These are phyloP conservation scores for Parnassius smintheus DNA, from an alignment of 2,888 invertebrate species.

Conservation along the genomic window DNA sequence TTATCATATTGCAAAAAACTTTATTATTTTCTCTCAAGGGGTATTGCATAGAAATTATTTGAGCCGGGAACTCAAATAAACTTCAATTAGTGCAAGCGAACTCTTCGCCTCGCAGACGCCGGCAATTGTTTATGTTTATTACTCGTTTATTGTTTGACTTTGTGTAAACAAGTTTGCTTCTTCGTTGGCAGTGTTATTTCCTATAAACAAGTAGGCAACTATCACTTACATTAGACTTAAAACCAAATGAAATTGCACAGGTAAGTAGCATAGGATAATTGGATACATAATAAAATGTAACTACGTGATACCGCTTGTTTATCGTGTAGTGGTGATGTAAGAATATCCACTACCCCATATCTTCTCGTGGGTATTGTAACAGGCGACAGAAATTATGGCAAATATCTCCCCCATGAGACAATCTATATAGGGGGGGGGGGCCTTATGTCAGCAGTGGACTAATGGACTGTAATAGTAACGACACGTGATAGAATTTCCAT, in stretches of 20 bases:
- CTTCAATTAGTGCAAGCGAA: constrained; percentile 66
- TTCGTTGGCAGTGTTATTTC: constrained; percentile 48
- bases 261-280: background rate
- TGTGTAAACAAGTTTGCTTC: constrained; percentile 60
- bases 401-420: too few relatives aligned
- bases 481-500: too few relatives aligned
- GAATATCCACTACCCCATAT: too few relatives aligned
- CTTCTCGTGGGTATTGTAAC: too few relatives aligned
- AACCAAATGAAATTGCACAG: constrained; percentile 11
- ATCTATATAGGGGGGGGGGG: too few relatives aligned
- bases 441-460: too few relatives aligned
- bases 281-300: too few relatives aligned
- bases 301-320: too few relatives aligned
- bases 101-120: constrained; percentile 51
- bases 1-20: background rate
- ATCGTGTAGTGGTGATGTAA: too few relatives aligned
- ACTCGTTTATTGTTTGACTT: constrained; percentile 63
- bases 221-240: constrained; percentile 34
- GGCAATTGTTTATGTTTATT: constrained; percentile 71
- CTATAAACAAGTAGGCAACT: constrained; percentile 43
- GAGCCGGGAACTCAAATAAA: constrained; percentile 62
- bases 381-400: too few relatives aligned
- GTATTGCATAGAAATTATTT: constrained; percentile 56
- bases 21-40: constrained; percentile 20
- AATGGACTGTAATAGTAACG: too few relatives aligned